Evolutionary conservation across 2,888 invertebrate species (phyloP), one percentile per base, ranked within the genome.

Genomic region (Blera fallax): DNA sequence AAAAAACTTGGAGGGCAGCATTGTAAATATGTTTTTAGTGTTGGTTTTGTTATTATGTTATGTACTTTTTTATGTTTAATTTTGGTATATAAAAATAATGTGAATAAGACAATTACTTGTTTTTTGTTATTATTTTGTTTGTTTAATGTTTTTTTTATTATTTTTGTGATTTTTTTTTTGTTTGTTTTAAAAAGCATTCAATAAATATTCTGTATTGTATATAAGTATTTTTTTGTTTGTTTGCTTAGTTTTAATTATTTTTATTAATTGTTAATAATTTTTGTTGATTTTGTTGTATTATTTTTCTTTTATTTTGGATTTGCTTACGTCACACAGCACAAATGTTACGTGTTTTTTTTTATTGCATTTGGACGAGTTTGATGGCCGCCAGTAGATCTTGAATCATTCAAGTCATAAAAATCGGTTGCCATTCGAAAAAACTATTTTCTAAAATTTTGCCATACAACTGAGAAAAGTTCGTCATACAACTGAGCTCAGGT

Each of bases 311-410:
- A 72, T 80, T 83, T 69, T 88, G 87, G 76, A 77, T 87, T 88
- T 88, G n/a, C 87, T 88, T 87, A 88, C 88, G 88, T 89, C 89
- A 88, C 90, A 91, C 90, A 91, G 90, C 91, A 90, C 90, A 90
- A 90, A 91, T 91, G 90, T 90, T 88, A 89, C 88, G 89, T 89
- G 88, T 88, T 89, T 54, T 87, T 85, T 73, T n/a, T 73, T 83
- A 21, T 79, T 85, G 87, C 69, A 81, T 77, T 21, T 62, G 70
- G 64, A 56, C 50, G 65, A 77, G 48, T 40, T 70, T 34, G 11
- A 14, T 72, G 40, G n/a, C n/a, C n/a, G n/a, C n/a, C n/a, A n/a
- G n/a, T n/a, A n/a, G n/a, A n/a, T n/a, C n/a, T n/a, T n/a, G n/a
- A n/a, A n/a, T n/a, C n/a, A n/a, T n/a, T n/a, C n/a, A n/a, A 24